phyloP scores from a whole-genome alignment of 1,140 invertebrate species.

The Diplogasteroides magnus region DNA sequence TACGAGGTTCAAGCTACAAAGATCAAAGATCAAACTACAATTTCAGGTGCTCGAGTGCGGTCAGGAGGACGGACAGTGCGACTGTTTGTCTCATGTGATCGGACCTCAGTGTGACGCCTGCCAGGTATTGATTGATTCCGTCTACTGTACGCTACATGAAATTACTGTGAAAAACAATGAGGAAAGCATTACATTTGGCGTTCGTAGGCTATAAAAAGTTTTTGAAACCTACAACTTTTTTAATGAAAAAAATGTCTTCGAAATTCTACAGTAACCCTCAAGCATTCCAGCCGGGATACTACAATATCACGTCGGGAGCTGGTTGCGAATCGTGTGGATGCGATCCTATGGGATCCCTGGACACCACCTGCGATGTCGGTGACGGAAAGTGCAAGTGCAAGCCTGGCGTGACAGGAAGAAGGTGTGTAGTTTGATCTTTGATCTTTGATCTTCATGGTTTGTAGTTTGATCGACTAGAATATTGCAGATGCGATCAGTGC shows the following conservation, averaged over 20 bases:
- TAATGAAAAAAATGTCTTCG: too few relatives aligned
- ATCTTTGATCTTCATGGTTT: constrained; percentile 38
- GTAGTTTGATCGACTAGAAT: constrained; percentile 41
- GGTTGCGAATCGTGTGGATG: constrained; percentile 80
- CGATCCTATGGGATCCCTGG: constrained; percentile 76
- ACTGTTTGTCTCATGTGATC: constrained; percentile 77
- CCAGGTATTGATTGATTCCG: constrained; percentile 59
- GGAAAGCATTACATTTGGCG: too few relatives aligned
- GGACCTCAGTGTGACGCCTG: constrained; percentile 83
- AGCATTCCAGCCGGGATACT: constrained; percentile 65
- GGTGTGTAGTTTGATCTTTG: constrained; percentile 21
- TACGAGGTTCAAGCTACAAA: too few relatives aligned
- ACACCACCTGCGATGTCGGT: constrained; percentile 71
- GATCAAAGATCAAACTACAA: too few relatives aligned
- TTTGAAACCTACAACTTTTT: too few relatives aligned
- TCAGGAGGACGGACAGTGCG: constrained; percentile 74
- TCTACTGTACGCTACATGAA: too few relatives aligned
- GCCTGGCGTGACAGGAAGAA: constrained; percentile 72
- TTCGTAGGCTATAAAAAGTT: too few relatives aligned
- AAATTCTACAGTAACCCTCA: too few relatives aligned
- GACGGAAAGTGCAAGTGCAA: constrained; percentile 80
- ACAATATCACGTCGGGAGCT: constrained; percentile 64
- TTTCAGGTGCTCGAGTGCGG: constrained; percentile 75
- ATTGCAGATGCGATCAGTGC: constrained; percentile 77
- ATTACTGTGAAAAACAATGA: too few relatives aligned